Conservation (phyloP, 2,888 invertebrate species). For the Lepeophtheirus nordmannii region DNA sequence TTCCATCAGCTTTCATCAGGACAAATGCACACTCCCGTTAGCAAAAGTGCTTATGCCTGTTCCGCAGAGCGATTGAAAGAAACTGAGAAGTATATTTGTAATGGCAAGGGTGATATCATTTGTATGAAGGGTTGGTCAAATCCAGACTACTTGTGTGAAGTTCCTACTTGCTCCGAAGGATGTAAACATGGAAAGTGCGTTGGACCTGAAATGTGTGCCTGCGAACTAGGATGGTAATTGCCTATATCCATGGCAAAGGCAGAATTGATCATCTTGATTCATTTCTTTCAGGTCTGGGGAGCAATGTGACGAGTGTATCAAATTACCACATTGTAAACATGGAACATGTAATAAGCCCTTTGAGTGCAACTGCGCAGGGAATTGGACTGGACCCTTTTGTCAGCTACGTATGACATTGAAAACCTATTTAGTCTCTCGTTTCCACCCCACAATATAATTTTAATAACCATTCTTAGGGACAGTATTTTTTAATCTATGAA, state of each 20-base stretch:
- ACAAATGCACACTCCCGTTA: background rate
- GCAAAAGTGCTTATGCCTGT: constrained; percentile 3
- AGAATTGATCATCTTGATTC: background rate
- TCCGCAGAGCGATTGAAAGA: background rate
- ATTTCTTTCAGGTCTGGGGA: background rate
- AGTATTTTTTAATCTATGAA: too few species aligned
- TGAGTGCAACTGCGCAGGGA: background rate
- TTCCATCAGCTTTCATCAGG: background rate
- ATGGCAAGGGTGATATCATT: background rate
- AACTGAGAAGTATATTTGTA: background rate
- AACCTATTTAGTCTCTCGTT: too few species aligned
- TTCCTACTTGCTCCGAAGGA: background rate
- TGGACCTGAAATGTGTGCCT: background rate
- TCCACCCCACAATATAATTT: too few species aligned
- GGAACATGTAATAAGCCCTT: background rate
- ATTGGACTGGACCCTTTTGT: constrained; percentile 7
- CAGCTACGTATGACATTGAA: background rate
- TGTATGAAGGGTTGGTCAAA: background rate
- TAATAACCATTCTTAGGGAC: too few species aligned
- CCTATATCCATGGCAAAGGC: too few species aligned
- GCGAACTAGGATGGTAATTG: background rate
- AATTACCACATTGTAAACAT: background rate
- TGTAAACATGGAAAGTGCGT: background rate
- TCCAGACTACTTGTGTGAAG: background rate
- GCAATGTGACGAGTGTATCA: background rate